phyloP scores from a whole-genome alignment of 2,797 vertebrate species.

The Lophius americanus region DNA sequence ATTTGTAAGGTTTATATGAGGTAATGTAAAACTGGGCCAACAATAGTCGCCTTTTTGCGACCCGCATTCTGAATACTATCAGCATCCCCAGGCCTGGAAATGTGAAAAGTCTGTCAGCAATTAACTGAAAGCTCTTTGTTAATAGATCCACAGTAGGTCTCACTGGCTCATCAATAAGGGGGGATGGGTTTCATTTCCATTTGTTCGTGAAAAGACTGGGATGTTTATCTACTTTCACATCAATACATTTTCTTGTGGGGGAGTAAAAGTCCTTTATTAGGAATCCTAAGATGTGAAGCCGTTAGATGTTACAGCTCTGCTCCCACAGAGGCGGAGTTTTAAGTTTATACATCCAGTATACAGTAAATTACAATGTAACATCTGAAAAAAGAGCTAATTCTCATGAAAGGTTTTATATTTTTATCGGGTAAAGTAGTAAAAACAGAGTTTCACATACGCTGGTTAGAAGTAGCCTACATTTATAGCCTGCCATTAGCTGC shows the following conservation, averaged over 20 bases:
- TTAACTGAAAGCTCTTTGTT: slow-evolving; percentile 81
- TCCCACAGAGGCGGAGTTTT: slow-evolving; percentile 2
- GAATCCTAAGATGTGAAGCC: slow-evolving; percentile 52
- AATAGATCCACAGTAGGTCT: slow-evolving; percentile 79
- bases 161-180: slow-evolving; percentile 79
- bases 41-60: slow-evolving; percentile 65
- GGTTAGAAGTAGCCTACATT: too few relatives aligned
- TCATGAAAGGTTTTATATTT: too few relatives aligned
- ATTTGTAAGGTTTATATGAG: slow-evolving; percentile 2
- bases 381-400: too few relatives aligned
- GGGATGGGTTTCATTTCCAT: slow-evolving; percentile 78
- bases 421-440: too few relatives aligned
- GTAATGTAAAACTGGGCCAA: slow-evolving; percentile 16
- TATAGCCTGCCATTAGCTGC: too few relatives aligned
- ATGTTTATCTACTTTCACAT: slow-evolving; percentile 77
- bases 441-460: too few relatives aligned
- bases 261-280: slow-evolving; percentile 54
- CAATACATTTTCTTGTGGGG: slow-evolving; percentile 60
- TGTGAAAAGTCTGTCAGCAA: slow-evolving; percentile 78
- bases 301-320: slow-evolving; percentile 50
- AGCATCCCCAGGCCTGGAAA: slow-evolving; percentile 66
- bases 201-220: slow-evolving; percentile 73
- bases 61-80: slow-evolving; percentile 69
- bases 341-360: too few relatives aligned
- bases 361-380: too few relatives aligned